These are phyloP conservation scores for Oryzaephilus surinamensis DNA, from an alignment of 1,140 invertebrate genomes.

Conservation along the genomic window DNA sequence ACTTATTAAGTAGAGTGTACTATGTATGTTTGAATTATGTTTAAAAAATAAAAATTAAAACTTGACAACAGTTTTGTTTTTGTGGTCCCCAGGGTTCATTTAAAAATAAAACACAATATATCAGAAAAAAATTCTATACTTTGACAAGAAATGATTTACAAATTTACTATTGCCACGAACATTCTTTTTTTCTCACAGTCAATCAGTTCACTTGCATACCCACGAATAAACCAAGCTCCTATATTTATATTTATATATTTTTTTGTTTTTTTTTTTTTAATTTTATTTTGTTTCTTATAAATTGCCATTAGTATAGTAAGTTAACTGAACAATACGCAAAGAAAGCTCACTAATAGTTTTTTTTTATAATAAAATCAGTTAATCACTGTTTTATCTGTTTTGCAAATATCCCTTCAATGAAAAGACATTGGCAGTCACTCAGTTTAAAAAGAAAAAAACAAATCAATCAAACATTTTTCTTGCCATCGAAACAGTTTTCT, in stretches of 20 bases:
- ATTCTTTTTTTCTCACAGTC: constrained; percentile 12
- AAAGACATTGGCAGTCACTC: constrained; percentile 13
- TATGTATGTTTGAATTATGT: constrained; percentile 25
- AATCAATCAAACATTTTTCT: too few relatives aligned
- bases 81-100: too few relatives aligned
- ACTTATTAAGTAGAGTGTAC: constrained; percentile 18
- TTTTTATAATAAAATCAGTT: constrained; percentile 8
- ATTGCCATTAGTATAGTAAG: constrained; percentile 28
- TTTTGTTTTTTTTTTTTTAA: constrained; percentile 2
- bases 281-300: constrained; percentile 16
- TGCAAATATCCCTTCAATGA: constrained; percentile 21
- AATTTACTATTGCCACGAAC: constrained; percentile 37
- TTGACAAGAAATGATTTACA: constrained; percentile 46
- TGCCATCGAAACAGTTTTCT: constrained; percentile 11
- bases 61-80: too few relatives aligned
- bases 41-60: too few relatives aligned
- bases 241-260: constrained; percentile 32
- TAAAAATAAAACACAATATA: constrained; percentile 12
- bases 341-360: constrained; percentile 24
- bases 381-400: constrained; percentile 18
- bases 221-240: constrained; percentile 43
- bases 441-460: too few relatives aligned
- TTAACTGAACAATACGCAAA: constrained; percentile 27
- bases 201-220: constrained; percentile 21
- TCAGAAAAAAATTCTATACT: constrained; percentile 42